These are phyloP conservation scores for Pammene aurita DNA, from an alignment of 2,888 invertebrate species.

Conservation along the genomic window DNA sequence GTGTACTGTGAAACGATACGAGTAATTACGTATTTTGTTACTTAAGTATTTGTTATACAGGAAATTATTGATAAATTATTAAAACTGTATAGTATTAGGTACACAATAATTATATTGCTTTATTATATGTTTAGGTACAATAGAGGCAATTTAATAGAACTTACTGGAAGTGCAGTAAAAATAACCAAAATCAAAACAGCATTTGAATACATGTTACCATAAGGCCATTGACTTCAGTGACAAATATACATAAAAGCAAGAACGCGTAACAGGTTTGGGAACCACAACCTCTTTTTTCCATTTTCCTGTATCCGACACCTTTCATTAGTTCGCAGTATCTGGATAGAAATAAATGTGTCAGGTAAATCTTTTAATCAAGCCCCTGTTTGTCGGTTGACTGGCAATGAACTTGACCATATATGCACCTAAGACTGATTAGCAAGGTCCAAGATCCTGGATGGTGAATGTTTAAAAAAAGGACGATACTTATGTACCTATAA, in stretches of 20 bases:
- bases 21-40: constrained; percentile 31
- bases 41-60: constrained; percentile 23
- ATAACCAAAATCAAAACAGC: constrained; percentile 12
- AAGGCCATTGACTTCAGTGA: constrained; percentile 28
- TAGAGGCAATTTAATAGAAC: background rate
- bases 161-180: background rate
- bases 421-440: background rate
- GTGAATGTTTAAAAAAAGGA: background rate
- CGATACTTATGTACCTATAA: background rate
- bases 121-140: background rate
- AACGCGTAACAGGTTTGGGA: constrained; percentile 39
- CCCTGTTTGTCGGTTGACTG: background rate
- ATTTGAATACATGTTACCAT: constrained; percentile 2
- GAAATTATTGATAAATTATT: constrained; percentile 9
- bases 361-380: constrained; percentile 5
- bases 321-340: constrained; percentile 20
- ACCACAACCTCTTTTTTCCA: constrained; percentile 27
- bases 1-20: constrained; percentile 43
- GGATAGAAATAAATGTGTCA: constrained; percentile 12
- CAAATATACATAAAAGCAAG: constrained; percentile 28
- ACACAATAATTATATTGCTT: background rate
- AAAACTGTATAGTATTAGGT: background rate
- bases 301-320: constrained; percentile 30
- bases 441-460: background rate
- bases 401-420: background rate